A percentile compares a stretch with the other conserved stretches of the same genome.
Conservation (phyloP, 1,140 invertebrate genomes). For the Leptinotarsa defecta region DNA sequence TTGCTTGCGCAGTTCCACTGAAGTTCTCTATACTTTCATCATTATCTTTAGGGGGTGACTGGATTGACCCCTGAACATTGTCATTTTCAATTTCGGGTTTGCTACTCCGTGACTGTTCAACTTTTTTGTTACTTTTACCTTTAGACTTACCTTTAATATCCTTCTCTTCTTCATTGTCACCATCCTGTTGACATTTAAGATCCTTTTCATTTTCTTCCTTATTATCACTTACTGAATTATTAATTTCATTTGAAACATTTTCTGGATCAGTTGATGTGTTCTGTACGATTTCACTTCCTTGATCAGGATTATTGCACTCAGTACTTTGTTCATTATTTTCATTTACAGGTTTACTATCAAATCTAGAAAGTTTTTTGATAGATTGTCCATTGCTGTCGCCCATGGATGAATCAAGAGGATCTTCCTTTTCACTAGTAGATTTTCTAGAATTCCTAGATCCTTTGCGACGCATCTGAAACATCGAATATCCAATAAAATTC, state of each 20-base stretch:
- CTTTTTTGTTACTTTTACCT: slow-evolving; percentile 53
- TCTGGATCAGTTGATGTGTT: background rate
- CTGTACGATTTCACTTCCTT: background rate
- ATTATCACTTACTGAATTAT: background rate
- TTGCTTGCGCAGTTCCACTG: slow-evolving; percentile 4
- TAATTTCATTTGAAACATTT: background rate
- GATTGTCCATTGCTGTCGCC: background rate
- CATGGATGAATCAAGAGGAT: background rate
- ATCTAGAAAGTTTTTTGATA: background rate
- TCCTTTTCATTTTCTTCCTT: background rate
- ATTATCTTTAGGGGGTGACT: slow-evolving; percentile 49
- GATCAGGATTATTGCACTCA: background rate
- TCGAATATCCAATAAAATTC: background rate
- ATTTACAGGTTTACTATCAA: background rate
- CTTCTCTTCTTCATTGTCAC: slow-evolving; percentile 47
- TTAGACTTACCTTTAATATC: slow-evolving; percentile 55
- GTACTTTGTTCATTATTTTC: slow-evolving; percentile 1
- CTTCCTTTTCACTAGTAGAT: slow-evolving; percentile 14
- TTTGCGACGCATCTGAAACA: slow-evolving; percentile 42
- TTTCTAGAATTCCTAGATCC: slow-evolving; percentile 33
- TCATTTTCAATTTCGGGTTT: slow-evolving; percentile 49
- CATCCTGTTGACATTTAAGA: slow-evolving; percentile 33
- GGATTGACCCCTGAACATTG: slow-evolving; percentile 53
- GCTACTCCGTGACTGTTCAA: slow-evolving; percentile 41
- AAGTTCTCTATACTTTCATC: slow-evolving; percentile 16